Base-by-base conservation (phyloP, 2,888 invertebrate species). In the Polydrusus cervinus region DNA sequence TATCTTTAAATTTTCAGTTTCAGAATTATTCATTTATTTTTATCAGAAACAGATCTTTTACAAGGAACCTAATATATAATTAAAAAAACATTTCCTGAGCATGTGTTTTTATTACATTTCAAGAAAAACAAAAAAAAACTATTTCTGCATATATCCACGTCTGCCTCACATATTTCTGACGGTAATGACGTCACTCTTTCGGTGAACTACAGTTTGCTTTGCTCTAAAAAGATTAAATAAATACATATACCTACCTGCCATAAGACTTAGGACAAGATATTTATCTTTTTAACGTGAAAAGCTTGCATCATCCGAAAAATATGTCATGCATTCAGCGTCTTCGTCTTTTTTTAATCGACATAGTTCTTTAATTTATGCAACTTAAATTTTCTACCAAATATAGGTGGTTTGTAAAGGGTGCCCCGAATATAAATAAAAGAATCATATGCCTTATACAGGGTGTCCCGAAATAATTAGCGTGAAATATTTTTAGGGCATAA, bases 181-280 rank as follows among this genome's bases (percentile, higher is more conserved):
- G 8, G 7, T 10, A 8, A 34, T 53, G 53, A 25, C 53, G 53
- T 53, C 53, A 53, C 25, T 25, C 8, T 53, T 53, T 53, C 53
- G 25, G 25, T 30, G 53, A 53, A 53, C 51, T 14, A 18, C 20
- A 25, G 25, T 30, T 16, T 30, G 53, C 18, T 53, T 25, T 30
- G 25, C 25, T 25, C 18, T 53, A 16, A 53, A 53, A 53, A 53
- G 53, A 53, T 53, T 25, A 53, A 13, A 53, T n/a, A n/a, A n/a
- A n/a, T n/a, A n/a, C 25, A 53, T 8, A 10, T 34, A 8, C 34
- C 34, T 25, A 53, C 53, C 53, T 53, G 53, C 20, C 10, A 25
- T 13, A 8, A 25, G 25, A 53, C 18, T n/a, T 25, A 10, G 10
- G 10, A 1, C 18, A 13, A 25, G 53, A 53, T 53, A 53, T 6